Base-by-base conservation (phyloP, 2,113 vertebrate genomes). In the Scomber colias region DNA sequence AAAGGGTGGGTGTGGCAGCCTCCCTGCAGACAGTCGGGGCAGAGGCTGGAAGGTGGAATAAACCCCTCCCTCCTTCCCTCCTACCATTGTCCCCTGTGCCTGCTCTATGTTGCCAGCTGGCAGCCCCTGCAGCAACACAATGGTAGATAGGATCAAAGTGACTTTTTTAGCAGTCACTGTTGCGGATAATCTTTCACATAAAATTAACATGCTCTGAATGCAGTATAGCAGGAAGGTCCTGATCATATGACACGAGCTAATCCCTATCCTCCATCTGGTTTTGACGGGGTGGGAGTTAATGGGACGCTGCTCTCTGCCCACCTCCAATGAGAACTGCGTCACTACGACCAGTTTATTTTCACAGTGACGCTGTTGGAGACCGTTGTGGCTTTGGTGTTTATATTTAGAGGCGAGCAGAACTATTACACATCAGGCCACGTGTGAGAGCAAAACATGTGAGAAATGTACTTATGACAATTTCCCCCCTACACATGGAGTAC, bases 201-300 rank as follows among this genome's bases (percentile, higher is more conserved):
- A 92, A 92, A 92, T 87, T 85, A 89, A 92, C 90, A 93, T 93
- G 79, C 73, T 55, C 59, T 71, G 75, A 88, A 83, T 51, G 77
- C 77, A 81, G 79, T 82, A 54, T 53, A 83, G 90, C 89, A 91
- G 83, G 85, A 91, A 85, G 89, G 89, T 75, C 72, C 75, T 80
- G 84, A 85, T 91, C 89, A 74, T 83, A 90, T 92, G 88, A 92
- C 86, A 73, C 68, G 1, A 50, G 79, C 87, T 95, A 93, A 95
- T 94, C 92, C 91, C 88, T 16, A 7, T 81, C 89, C 89, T 76
- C 94, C 93, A 93, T 94, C 93, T 93, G 94, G 78, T 81, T 86
- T 60, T 83, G 81, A 84, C 49, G 70, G 75, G 73, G 71, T 79
- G 69, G 80, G 71, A 79, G 89, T 91, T 82, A 83, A 73, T 70